Evolutionary conservation across 2,888 invertebrate species (phyloP).

Genomic region (Drosophila paracracens): DNA sequence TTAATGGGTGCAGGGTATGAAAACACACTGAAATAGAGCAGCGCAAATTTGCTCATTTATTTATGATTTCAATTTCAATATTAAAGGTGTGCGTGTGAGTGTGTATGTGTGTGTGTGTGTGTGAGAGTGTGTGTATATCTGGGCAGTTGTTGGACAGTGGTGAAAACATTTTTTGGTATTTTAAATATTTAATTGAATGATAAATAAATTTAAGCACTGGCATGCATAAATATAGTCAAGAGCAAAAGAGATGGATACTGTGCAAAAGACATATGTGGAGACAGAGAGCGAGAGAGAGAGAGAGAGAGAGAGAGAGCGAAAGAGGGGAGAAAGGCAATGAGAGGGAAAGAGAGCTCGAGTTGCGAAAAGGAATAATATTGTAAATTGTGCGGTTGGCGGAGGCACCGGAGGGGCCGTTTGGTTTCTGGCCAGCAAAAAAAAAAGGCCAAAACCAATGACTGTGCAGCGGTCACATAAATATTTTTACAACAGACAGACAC

Average conservation of each 20-base stretch:
- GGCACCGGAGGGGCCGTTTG: slow-evolving; percentile 32
- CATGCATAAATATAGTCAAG: slow-evolving; percentile 46
- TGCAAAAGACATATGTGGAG: slow-evolving; percentile 16
- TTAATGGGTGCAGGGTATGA: neutral
- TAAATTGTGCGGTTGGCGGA: slow-evolving; percentile 47
- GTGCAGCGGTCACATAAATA: slow-evolving; percentile 70
- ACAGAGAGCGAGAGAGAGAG: neutral
- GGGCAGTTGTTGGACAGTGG: slow-evolving; percentile 56
- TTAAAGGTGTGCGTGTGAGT: slow-evolving; percentile 67
- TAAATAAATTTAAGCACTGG: slow-evolving; percentile 77
- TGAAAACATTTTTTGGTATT: slow-evolving; percentile 80
- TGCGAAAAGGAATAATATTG: slow-evolving; percentile 41
- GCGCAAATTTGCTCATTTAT: slow-evolving; percentile 77
- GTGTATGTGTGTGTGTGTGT: slow-evolving; percentile 19
- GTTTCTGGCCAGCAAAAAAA: slow-evolving; percentile 28
- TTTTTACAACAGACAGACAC: slow-evolving; percentile 53
- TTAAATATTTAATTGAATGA: slow-evolving; percentile 83
- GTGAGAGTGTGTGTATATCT: slow-evolving; percentile 19
- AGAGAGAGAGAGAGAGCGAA: neutral
- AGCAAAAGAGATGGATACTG: slow-evolving; percentile 27
- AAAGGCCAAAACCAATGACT: slow-evolving; percentile 54
- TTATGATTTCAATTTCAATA: slow-evolving; percentile 82
- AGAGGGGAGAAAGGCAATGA: slow-evolving; percentile 3
- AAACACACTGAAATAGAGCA: slow-evolving; percentile 11
- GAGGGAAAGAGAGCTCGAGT: neutral